These are phyloP conservation scores for Calephelis virginiensis DNA, from an alignment of 1,140 invertebrate species.

Conservation along the genomic window DNA sequence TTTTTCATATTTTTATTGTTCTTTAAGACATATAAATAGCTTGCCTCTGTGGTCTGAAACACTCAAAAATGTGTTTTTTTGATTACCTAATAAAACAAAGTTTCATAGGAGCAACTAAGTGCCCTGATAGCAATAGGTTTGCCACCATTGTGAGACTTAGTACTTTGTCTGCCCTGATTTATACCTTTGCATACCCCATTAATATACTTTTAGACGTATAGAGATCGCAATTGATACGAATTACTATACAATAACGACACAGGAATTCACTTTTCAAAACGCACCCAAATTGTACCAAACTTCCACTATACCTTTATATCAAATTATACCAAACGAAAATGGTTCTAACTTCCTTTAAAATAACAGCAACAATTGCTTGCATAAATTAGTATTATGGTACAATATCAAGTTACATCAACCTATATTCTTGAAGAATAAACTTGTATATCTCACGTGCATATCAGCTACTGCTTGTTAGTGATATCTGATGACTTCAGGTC, in stretches of 20 bases:
- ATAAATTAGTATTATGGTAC: conserved; percentile 19
- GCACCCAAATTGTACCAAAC: conserved; percentile 32
- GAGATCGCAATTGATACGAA: conserved; percentile 11
- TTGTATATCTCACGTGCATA: conserved; percentile 50
- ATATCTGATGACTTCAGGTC: conserved; percentile 57
- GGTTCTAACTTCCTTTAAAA: conserved; percentile 19
- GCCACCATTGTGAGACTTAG: too few relatives aligned
- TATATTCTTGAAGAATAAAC: conserved; percentile 34
- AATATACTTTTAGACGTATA: neutral
- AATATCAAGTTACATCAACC: conserved; percentile 18
- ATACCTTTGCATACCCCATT: too few relatives aligned
- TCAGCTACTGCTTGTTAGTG: conserved; percentile 64
- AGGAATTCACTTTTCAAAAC: conserved; percentile 31
- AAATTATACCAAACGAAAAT: conserved; percentile 14
- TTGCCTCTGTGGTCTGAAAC: too few relatives aligned
- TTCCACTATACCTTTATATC: neutral
- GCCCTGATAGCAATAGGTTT: too few relatives aligned
- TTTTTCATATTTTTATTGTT: too few relatives aligned
- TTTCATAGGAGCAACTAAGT: too few relatives aligned
- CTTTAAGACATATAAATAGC: too few relatives aligned
- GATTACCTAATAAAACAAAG: too few relatives aligned
- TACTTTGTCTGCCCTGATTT: too few relatives aligned
- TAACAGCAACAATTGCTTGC: conserved; percentile 15
- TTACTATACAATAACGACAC: conserved; percentile 20
- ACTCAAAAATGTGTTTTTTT: too few relatives aligned